Conservation (phyloP, 2,888 invertebrate genomes). For the Eupeodes latifasciatus region DNA sequence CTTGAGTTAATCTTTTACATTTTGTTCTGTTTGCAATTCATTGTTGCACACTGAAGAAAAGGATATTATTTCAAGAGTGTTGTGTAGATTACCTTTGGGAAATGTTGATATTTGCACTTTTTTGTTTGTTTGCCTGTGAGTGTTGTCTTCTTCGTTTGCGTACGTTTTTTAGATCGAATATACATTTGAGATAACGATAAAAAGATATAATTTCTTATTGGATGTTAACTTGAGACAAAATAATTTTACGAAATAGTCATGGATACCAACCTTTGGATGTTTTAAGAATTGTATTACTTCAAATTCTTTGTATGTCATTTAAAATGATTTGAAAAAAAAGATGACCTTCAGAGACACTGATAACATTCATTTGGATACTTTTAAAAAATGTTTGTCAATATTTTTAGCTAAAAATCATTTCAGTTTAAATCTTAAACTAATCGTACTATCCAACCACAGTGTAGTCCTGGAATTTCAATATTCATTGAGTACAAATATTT, state of each 20-base stretch:
- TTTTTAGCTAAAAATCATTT: no score
- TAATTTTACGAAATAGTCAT: background rate
- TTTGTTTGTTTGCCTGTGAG: background rate
- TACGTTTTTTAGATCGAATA: background rate
- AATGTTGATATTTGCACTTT: conserved; percentile 31
- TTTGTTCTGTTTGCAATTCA: conserved; percentile 27
- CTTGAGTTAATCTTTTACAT: conserved; percentile 5
- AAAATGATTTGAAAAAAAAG: no score
- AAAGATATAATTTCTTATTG: background rate
- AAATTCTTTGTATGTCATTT: no score
- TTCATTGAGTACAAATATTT: no score
- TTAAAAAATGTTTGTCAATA: no score
- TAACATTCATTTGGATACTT: no score
- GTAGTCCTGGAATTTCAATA: no score
- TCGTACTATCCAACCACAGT: no score
- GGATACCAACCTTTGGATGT: no score
- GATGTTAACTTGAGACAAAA: background rate
- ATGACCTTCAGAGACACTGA: no score
- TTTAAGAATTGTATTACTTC: no score
- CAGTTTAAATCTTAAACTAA: no score
- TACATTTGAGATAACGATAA: background rate
- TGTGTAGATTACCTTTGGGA: conserved; percentile 38
- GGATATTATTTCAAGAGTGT: conserved; percentile 23
- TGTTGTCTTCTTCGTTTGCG: background rate
- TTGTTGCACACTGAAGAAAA: conserved; percentile 35